A percentile compares a stretch with the other conserved stretches of the same genome.
Conservation (phyloP, 2,888 invertebrate genomes). For the Metopia argyrocephala region DNA sequence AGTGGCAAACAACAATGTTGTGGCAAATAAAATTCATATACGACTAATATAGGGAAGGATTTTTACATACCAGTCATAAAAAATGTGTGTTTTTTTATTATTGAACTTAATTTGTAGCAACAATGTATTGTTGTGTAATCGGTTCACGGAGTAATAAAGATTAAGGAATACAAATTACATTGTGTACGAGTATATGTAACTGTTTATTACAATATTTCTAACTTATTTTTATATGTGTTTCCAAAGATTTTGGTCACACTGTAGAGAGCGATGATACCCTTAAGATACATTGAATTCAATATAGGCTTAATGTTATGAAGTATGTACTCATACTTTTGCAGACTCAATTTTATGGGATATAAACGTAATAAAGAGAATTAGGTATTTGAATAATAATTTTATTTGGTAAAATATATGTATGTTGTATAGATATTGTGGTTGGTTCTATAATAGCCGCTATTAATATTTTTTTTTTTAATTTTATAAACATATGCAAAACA, state of each 20-base stretch:
- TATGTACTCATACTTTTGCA: neutral
- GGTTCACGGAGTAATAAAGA: neutral
- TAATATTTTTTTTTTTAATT: too few relatives aligned
- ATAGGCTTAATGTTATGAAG: neutral
- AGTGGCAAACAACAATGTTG: slow-evolving; percentile 22
- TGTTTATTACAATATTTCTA: too few relatives aligned
- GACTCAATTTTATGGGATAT: neutral
- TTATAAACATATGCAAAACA: too few relatives aligned
- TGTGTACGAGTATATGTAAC: too few relatives aligned
- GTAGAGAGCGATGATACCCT: neutral
- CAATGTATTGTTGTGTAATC: neutral
- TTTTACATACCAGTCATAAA: neutral
- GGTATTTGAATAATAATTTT: neutral
- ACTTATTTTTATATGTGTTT: neutral
- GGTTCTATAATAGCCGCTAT: too few relatives aligned
- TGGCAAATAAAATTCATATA: slow-evolving; percentile 12
- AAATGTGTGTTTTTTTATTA: neutral
- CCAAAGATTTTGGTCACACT: neutral
- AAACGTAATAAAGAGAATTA: neutral
- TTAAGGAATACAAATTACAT: neutral
- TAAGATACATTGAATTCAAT: neutral
- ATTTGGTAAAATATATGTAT: neutral
- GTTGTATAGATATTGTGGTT: too few relatives aligned
- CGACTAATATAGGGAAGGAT: neutral
- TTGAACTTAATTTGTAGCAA: slow-evolving; percentile 17